phyloP scores from a whole-genome alignment of 2,888 invertebrate species.

The Prosapia bicincta region DNA sequence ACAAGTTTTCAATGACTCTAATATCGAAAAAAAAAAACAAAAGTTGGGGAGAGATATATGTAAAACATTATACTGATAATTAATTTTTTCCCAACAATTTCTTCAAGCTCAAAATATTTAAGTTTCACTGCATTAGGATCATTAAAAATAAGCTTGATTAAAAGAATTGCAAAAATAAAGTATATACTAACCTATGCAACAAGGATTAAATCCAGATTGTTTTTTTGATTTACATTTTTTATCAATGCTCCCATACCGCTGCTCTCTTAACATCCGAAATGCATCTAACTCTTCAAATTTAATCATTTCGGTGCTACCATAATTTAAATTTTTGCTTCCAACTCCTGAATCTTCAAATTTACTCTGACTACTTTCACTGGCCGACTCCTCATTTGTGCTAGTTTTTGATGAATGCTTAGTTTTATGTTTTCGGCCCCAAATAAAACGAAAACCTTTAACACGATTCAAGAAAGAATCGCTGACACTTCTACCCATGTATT shows the following conservation, averaged over 20 bases:
- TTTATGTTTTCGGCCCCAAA: conserved; percentile 16
- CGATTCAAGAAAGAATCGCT: conserved; percentile 28
- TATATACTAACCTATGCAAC: conserved; percentile 22
- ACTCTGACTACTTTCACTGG: conserved; percentile 16
- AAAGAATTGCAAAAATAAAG: not conserved
- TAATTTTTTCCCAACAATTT: too few species aligned
- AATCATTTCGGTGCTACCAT: conserved; percentile 22
- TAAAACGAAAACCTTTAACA: conserved; percentile 23
- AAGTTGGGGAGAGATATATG: too few species aligned
- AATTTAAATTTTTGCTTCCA: conserved; percentile 17
- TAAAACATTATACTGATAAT: too few species aligned
- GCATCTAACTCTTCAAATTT: conserved; percentile 22
- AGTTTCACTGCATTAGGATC: too few species aligned
- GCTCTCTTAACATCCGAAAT: conserved; percentile 1
- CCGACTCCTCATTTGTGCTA: conserved; percentile 11
- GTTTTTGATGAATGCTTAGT: conserved; percentile 12
- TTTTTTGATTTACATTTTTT: conserved; percentile 15
- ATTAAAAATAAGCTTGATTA: too few species aligned
- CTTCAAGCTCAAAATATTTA: too few species aligned
- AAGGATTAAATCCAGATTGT: conserved; percentile 22
- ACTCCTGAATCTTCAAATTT: conserved; percentile 21
- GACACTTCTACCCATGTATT: conserved; percentile 22
- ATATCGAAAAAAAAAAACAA: too few species aligned
- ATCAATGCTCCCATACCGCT: not conserved
- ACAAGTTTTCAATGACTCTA: too few species aligned